phyloP scores from a whole-genome alignment of 1,140 invertebrate genomes.

The Metaphire vulgaris region DNA sequence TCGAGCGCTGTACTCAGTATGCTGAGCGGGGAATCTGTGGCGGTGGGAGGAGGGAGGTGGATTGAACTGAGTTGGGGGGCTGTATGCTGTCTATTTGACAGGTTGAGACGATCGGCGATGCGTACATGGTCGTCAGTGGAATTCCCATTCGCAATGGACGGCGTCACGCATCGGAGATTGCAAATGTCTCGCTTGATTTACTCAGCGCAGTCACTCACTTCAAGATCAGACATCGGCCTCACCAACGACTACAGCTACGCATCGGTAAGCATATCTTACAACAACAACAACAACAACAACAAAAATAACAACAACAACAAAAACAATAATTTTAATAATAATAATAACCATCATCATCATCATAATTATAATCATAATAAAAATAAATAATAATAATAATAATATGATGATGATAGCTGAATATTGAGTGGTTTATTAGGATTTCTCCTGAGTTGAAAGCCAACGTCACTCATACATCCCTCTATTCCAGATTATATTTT shows the following conservation, averaged over 20 bases:
- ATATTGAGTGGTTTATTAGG: background rate
- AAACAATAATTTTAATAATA: constrained; percentile 2
- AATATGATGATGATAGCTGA: background rate
- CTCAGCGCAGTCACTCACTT: constrained; percentile 76
- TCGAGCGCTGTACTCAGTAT: no score
- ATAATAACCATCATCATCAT: background rate
- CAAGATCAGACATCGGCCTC: constrained; percentile 74
- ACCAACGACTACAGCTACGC: constrained; percentile 75
- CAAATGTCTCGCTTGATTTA: constrained; percentile 77
- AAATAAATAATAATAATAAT: background rate
- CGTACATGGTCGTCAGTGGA: constrained; percentile 50
- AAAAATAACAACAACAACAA: background rate
- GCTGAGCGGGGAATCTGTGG: no score
- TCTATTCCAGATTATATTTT: no score
- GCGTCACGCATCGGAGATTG: constrained; percentile 74
- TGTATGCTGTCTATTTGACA: no score
- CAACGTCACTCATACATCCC: background rate
- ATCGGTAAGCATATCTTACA: constrained; percentile 61
- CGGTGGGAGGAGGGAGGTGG: no score
- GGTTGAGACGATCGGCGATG: constrained; percentile 56
- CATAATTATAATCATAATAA: background rate
- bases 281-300: no score
- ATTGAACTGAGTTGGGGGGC: no score
- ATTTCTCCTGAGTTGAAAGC: background rate
- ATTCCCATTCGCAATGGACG: constrained; percentile 58